Conservation (phyloP, 1,140 invertebrate genomes). For the Archivesica marissinica region DNA sequence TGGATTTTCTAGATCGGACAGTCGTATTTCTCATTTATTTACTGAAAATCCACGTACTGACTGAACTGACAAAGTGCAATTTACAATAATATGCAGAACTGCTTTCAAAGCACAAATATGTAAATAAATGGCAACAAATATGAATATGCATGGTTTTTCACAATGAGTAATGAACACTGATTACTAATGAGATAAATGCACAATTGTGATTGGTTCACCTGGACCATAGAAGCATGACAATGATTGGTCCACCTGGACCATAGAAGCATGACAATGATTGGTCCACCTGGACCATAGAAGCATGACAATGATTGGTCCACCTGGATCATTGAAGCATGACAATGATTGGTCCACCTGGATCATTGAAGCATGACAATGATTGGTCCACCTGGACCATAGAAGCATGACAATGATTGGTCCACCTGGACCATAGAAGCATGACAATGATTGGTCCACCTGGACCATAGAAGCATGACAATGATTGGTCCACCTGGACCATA, state of each 20-base stretch:
- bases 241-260: conserved; percentile 49
- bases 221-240: conserved; percentile 39
- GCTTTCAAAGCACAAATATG: background rate
- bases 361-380: conserved; percentile 36
- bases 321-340: conserved; percentile 38
- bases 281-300: no score
- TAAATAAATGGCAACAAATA: conserved; percentile 9
- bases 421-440: conserved; percentile 36
- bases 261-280: conserved; percentile 36
- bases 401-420: no score
- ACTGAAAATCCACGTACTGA: background rate
- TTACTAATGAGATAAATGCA: conserved; percentile 46
- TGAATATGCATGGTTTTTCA: conserved; percentile 23
- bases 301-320: conserved; percentile 48
- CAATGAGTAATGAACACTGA: conserved; percentile 29
- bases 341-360: no score
- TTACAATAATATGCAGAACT: background rate
- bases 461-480: conserved; percentile 39
- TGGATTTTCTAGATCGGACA: conserved; percentile 30
- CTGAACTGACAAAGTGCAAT: background rate
- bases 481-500: no score
- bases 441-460: conserved; percentile 45
- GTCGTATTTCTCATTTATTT: background rate
- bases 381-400: conserved; percentile 38
- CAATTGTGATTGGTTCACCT: conserved; percentile 42